These are phyloP conservation scores for Eubucco bourcierii DNA, from an alignment of 2,113 vertebrate species.

Conservation along the genomic window DNA sequence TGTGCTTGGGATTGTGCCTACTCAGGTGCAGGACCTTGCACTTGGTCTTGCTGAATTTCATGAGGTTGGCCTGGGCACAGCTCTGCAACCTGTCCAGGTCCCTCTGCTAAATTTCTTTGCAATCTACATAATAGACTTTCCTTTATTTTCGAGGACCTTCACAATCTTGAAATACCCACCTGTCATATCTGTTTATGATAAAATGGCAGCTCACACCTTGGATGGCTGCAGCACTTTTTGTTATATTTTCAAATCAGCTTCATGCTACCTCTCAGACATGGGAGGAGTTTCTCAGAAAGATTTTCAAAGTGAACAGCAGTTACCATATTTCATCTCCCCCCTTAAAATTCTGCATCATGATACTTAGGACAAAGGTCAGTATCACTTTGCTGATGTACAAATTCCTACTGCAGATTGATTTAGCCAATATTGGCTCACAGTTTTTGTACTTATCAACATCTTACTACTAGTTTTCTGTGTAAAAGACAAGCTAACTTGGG, in stretches of 20 bases:
- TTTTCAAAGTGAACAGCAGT: background rate
- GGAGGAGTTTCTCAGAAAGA: conserved; percentile 32
- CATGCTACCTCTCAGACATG: background rate
- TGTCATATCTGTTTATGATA: conserved; percentile 7
- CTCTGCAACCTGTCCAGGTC: too few relatives aligned
- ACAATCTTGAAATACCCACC: background rate
- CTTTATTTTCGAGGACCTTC: conserved; percentile 8
- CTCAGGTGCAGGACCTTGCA: too few relatives aligned
- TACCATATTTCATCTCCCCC: background rate
- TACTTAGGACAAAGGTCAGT: background rate
- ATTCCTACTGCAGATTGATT: background rate
- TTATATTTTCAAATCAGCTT: conserved; percentile 3
- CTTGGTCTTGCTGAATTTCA: too few relatives aligned
- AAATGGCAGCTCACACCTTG: background rate
- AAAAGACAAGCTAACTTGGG: background rate
- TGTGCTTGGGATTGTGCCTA: too few relatives aligned
- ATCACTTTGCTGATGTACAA: background rate
- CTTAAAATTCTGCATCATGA: background rate
- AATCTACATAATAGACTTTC: background rate
- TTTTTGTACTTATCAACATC: background rate
- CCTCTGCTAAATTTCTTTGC: background rate
- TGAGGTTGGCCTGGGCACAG: too few relatives aligned
- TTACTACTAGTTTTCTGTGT: background rate
- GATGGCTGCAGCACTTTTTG: background rate
- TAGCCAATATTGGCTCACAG: background rate